These are phyloP conservation scores for Silurus asotus DNA, from an alignment of 2,113 vertebrate genomes.

Conservation along the genomic window DNA sequence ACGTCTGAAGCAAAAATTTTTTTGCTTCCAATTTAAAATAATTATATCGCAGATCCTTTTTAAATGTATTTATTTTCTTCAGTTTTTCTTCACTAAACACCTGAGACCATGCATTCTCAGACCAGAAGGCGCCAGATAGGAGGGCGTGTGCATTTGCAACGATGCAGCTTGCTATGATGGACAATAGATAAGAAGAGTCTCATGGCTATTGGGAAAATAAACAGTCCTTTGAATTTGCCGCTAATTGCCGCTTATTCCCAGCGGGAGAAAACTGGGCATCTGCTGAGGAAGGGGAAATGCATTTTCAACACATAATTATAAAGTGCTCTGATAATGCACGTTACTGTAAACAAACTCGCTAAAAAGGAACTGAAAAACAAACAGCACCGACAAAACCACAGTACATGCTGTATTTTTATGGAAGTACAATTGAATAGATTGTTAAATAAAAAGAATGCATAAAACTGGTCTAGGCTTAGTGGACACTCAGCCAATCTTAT, in stretches of 20 bases:
- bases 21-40: not conserved
- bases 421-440: not conserved
- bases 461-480: not conserved
- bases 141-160: slow-evolving; percentile 31
- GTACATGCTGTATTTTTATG: not conserved
- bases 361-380: slow-evolving; percentile 5
- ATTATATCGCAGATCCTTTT: not conserved
- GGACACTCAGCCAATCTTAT: not conserved
- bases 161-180: slow-evolving; percentile 34
- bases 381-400: not conserved
- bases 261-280: slow-evolving; percentile 5
- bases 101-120: slow-evolving; percentile 29
- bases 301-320: slow-evolving; percentile 40
- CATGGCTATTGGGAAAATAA: slow-evolving; percentile 2
- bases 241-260: slow-evolving; percentile 33
- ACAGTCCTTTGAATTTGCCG: slow-evolving; percentile 32
- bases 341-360: slow-evolving; percentile 50
- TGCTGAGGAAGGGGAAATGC: slow-evolving; percentile 50
- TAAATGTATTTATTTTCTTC: not conserved
- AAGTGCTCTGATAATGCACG: slow-evolving; percentile 42
- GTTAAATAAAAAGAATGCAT: not conserved
- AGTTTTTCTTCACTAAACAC: not conserved
- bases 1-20: not conserved
- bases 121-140: slow-evolving; percentile 45
- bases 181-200: slow-evolving; percentile 37